phyloP scores from a whole-genome alignment of 2,888 invertebrate species.

The Lacanobia wlatinum region DNA sequence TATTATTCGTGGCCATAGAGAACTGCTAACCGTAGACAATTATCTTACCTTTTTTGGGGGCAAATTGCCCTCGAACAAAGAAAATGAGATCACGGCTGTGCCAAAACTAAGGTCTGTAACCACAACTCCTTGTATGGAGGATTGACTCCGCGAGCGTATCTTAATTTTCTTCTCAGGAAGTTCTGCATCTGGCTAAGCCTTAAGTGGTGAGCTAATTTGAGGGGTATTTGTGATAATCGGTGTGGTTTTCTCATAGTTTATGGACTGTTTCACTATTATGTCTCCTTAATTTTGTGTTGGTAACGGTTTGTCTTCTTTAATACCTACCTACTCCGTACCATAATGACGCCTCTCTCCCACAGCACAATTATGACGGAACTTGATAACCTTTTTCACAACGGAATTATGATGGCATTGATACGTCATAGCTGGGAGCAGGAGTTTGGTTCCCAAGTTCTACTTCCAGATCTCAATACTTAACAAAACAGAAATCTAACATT shows the following conservation, averaged over 20 bases:
- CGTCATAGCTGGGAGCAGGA: too few relatives aligned
- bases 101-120: slow-evolving; percentile 68
- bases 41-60: slow-evolving; percentile 72
- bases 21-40: slow-evolving; percentile 56
- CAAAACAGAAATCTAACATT: neutral
- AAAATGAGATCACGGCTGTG: slow-evolving; percentile 75
- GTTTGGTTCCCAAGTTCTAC: neutral
- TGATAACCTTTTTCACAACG: too few relatives aligned
- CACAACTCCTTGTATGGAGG: slow-evolving; percentile 78
- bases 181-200: slow-evolving; percentile 12
- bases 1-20: slow-evolving; percentile 65
- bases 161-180: slow-evolving; percentile 53
- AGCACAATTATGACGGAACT: too few relatives aligned
- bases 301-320: too few relatives aligned
- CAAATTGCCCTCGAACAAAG: slow-evolving; percentile 79
- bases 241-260: slow-evolving; percentile 5
- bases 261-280: neutral
- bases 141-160: slow-evolving; percentile 66
- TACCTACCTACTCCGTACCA: too few relatives aligned
- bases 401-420: neutral
- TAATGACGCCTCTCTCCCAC: too few relatives aligned
- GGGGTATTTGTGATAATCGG: slow-evolving; percentile 18
- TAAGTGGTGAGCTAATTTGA: slow-evolving; percentile 24
- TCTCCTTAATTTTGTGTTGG: neutral
- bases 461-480: neutral